These are phyloP conservation scores for Diabrotica undecimpunctata DNA, from an alignment of 1,140 invertebrate genomes.

Conservation along the genomic window DNA sequence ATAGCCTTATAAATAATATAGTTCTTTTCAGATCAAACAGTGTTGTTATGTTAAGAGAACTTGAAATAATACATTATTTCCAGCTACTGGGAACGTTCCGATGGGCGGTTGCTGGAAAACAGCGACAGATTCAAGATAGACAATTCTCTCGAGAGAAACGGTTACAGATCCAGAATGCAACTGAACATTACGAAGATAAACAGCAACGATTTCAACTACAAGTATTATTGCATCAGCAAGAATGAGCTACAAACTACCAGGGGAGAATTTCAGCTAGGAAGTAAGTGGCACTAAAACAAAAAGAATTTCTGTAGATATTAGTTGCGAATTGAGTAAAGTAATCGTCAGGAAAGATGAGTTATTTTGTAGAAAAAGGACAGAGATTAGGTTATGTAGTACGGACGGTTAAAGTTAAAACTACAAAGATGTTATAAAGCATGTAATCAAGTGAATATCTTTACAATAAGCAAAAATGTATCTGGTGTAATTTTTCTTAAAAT, in stretches of 20 bases:
- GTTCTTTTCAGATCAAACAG: no score
- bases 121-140: conserved; percentile 66
- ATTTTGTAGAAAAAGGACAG: no score
- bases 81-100: conserved; percentile 75
- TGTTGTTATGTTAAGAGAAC: no score
- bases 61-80: conserved; percentile 1
- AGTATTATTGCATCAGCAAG: conserved; percentile 79
- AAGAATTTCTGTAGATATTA: neutral
- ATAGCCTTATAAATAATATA: no score
- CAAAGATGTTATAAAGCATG: no score
- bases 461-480: no score
- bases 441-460: no score
- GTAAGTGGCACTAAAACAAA: conserved; percentile 47
- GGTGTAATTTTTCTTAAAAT: no score
- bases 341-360: no score
- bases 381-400: no score
- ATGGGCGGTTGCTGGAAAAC: conserved; percentile 69
- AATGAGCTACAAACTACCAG: conserved; percentile 75
- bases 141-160: conserved; percentile 48
- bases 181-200: conserved; percentile 68
- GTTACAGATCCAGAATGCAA: conserved; percentile 60
- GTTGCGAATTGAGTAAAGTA: neutral
- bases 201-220: conserved; percentile 60
- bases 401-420: no score
- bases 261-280: conserved; percentile 69